Conservation (phyloP, 2,888 invertebrate genomes). For the Tenthredo amoena region DNA sequence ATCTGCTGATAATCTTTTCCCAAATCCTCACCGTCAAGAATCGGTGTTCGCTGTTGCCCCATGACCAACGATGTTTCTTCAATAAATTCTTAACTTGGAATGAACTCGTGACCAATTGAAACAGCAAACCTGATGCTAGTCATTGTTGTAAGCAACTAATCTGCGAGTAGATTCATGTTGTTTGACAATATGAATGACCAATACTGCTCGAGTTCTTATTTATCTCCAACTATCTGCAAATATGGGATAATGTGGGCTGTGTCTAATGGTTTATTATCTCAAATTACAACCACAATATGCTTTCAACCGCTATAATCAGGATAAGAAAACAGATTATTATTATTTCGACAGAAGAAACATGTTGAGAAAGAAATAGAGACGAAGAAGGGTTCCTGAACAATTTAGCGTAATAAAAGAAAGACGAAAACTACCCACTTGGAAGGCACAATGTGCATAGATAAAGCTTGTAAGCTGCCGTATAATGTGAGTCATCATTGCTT, state of each 20-base stretch:
- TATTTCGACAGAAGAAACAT: neutral
- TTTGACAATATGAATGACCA: neutral
- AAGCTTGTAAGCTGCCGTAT: neutral
- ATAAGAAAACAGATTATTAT: neutral
- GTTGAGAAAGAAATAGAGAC: neutral
- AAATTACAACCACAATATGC: neutral
- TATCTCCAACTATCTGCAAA: conserved; percentile 5
- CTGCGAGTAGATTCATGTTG: neutral
- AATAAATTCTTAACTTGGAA: neutral
- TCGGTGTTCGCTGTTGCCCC: conserved; percentile 65
- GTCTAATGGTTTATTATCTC: neutral
- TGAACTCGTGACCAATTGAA: neutral
- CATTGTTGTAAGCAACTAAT: neutral
- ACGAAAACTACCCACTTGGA: neutral
- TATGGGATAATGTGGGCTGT: neutral
- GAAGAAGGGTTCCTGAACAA: neutral
- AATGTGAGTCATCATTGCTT: neutral
- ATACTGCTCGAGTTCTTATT: neutral
- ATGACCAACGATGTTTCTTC: conserved; percentile 53
- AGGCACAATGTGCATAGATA: neutral
- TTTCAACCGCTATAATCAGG: neutral
- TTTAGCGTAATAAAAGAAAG: neutral
- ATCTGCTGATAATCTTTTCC: neutral
- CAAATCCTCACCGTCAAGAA: conserved; percentile 63
- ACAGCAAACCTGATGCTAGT: neutral